Base-by-base conservation (phyloP, 2,888 invertebrate genomes). In the Tenthredo mesomela region DNA sequence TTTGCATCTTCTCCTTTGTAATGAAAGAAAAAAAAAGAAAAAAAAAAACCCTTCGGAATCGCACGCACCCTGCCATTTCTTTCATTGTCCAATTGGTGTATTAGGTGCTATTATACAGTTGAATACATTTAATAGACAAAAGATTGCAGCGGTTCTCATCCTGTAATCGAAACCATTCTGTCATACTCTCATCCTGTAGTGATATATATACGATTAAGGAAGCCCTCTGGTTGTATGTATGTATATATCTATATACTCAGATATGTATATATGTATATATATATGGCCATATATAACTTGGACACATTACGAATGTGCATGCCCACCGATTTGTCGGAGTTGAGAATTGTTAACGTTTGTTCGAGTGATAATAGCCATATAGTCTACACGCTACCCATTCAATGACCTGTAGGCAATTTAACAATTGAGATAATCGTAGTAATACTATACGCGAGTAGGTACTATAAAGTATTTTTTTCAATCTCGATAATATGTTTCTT, bases 341-440 rank as follows among this genome's bases (percentile, higher is more conserved):
- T 78, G 82, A 82, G 84, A 75, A 82, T 86, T 84, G 85, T 86
- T 37, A 61, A n/a, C 85, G 83, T 85, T 85, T 71, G 71, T 73
- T 85, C 65, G 43, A 67, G 70, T 70, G 37, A 83, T 85, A 85
- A 73, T 50, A 61, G 82, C 85, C 43, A 12, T 15, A 9, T 15
- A 9, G 71, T 61, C 82, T 43, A 67, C 40, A 50, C 61, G 54
- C 54, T 71, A 29, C 71, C 88, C 92, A 93, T 93, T 93, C 93
- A 92, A 92, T 90, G 93, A 92, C 91, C 91, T 89, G 93, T n/a
- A 92, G 89, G 86, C 92, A 93, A 93, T 93, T 93, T 93, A 89
- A 93, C 93, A 93, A 93, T 93, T 93, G 93, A 92, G 91, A 92
- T 92, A 93, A 93, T 93, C 92, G 92, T 91, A 92, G 92, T 92